These are phyloP conservation scores for Cephonodes hylas DNA, from an alignment of 2,888 invertebrate species.

Conservation along the genomic window DNA sequence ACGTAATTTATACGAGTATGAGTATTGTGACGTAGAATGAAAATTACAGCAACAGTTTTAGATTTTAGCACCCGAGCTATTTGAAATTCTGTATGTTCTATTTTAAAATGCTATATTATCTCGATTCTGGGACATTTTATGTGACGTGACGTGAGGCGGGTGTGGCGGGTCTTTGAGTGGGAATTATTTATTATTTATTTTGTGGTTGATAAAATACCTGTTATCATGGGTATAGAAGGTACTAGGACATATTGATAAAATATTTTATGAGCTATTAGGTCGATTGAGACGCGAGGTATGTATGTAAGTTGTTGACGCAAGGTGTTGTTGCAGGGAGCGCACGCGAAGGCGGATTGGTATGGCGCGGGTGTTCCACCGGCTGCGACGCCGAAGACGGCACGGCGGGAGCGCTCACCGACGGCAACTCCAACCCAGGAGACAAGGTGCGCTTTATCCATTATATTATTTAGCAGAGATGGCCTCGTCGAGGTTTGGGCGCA, in stretches of 20 bases:
- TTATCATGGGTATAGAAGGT: not conserved
- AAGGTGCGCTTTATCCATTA: slow-evolving; percentile 59
- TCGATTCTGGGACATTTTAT: slow-evolving; percentile 8
- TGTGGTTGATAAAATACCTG: not conserved
- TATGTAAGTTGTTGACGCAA: not conserved
- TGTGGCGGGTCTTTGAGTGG: not conserved
- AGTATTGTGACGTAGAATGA: slow-evolving; percentile 28
- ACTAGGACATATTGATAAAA: not conserved
- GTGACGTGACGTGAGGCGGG: slow-evolving; percentile 13
- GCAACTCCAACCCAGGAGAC: slow-evolving; percentile 84
- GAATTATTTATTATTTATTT: not conserved
- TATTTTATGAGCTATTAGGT: not conserved
- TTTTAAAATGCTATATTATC: slow-evolving; percentile 13
- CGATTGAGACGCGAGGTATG: not conserved
- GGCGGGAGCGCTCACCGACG: slow-evolving; percentile 78
- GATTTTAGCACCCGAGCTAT: slow-evolving; percentile 20
- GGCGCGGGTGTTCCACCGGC: slow-evolving; percentile 80
- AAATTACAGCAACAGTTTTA: slow-evolving; percentile 26
- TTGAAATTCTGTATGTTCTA: slow-evolving; percentile 18
- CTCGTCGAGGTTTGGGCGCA: no score
- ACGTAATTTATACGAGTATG: slow-evolving; percentile 34
- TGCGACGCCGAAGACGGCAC: slow-evolving; percentile 78
- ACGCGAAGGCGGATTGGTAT: slow-evolving; percentile 80
- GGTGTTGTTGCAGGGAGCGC: slow-evolving; percentile 59
- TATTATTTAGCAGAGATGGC: no score